Conservation (phyloP, 2,888 invertebrate species). For the Bombylius discolor region DNA sequence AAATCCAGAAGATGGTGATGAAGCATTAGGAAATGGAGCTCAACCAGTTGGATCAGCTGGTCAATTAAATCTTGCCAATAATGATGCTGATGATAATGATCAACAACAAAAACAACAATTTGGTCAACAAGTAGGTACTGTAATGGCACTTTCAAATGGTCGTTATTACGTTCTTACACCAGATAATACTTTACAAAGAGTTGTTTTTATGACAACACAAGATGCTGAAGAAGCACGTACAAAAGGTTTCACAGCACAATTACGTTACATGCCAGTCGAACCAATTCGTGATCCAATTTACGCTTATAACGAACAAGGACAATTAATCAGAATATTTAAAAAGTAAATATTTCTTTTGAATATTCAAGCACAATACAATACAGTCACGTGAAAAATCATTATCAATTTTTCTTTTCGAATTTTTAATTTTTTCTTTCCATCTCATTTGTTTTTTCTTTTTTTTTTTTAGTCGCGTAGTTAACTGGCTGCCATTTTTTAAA, state of each 20-base stretch:
- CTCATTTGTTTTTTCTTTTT: too few species aligned
- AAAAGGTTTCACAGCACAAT: conserved; percentile 32
- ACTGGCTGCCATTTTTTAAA: too few species aligned
- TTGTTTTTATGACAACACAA: conserved; percentile 29
- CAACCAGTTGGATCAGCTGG: not conserved
- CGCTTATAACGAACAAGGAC: conserved; percentile 31
- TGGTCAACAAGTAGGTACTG: not conserved
- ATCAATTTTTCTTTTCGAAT: too few species aligned
- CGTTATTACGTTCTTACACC: conserved; percentile 34
- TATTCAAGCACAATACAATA: too few species aligned
- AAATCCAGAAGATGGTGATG: conserved; percentile 4
- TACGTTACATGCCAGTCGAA: conserved; percentile 33
- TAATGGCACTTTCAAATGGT: conserved; percentile 21
- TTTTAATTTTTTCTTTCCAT: too few species aligned
- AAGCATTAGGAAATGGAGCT: not conserved
- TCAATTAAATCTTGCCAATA: not conserved
- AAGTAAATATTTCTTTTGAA: conserved; percentile 13
- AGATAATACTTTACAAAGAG: conserved; percentile 32
- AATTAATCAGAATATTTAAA: conserved; percentile 29
- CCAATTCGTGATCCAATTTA: conserved; percentile 34
- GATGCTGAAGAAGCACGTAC: conserved; percentile 22
- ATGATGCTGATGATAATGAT: not conserved
- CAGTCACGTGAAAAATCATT: too few species aligned
- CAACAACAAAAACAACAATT: not conserved
- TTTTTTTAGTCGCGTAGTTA: too few species aligned